Base-by-base conservation (phyloP, 2,797 vertebrate species). In the Choloepus didactylus region DNA sequence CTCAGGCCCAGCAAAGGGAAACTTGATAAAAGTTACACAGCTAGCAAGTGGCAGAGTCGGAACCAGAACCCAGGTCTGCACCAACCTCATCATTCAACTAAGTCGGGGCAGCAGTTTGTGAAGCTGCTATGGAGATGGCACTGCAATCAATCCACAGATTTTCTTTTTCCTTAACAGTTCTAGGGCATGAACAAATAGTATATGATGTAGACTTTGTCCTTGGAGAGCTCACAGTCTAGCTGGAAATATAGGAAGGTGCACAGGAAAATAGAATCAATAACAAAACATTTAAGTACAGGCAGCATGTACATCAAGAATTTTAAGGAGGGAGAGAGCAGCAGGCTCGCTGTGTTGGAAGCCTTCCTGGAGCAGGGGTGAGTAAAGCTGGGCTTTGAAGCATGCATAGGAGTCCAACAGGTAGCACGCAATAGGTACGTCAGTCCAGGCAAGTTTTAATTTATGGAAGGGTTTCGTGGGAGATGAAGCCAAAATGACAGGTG, bases 191-290 rank as follows among this genome's bases (percentile, higher is more conserved):
- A 80, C 29, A 75, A 59, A 89, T 51, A n/a, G 11, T 41, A 5
- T 6, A 84, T n/a, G 16, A 5, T 69, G 5, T 7, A 60, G 35
- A 56, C 23, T 95, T 44, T 91, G 87, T 44, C 90, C 92, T 54
- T 46, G 31, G 86, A 75, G 35, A 89, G 51, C 35, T 96, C 85
- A 88, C 5, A 59, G 19, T 88, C 95, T 83, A 85, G 35, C 62
- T 79, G 87, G 62, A 77, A 97, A 94, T 96, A 59, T 1, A 80
- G 8, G 23, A 35, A 54, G 15, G 14, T 25, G 11, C 56, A 35
- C 15, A 90, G 44, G 9, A 85, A 92, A 81, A 27, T 0, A 79
- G 9, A 82, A 83, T 29, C 44, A 59, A 6, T 64, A 44, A 87
- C 16, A 69, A 90, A 90, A 88, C 9, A 29, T 12, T 9, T 69